Base-by-base conservation (phyloP, 2,113 vertebrate species). In the Phasianus colchicus region DNA sequence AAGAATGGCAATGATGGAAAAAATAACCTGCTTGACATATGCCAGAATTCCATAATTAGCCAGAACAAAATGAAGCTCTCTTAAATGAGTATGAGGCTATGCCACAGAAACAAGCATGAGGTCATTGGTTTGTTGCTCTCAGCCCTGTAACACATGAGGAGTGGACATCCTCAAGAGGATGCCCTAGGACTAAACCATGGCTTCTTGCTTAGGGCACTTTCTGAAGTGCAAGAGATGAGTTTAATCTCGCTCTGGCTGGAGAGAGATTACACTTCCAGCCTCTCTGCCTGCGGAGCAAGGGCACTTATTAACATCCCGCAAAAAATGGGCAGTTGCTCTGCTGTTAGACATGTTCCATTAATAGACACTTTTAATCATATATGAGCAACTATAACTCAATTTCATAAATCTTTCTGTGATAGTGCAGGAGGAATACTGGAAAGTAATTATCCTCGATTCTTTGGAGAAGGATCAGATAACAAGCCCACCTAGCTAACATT, bases 131-230 rank as follows among this genome's bases (percentile, higher is more conserved):
- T 52, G 34, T 48, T 38, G 27, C 48, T 52, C 18, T 36, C 78
- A 72, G 47, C 38, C 25, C 42, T 0, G 0, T 2, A 15, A 13
- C 2, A 1, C 36, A 52, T 1, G 3, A 0, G 2, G 45, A 16
- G 61, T 0, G 4, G 24, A 32, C 50, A 63, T 29, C 47, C 17
- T 11, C 11, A 36, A 48, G n/a, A 70, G 47, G 22, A 50, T 13
- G 48, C 32, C 22, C 57, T 34, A 34, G 8, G 3, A 30, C 15
- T 7, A 29, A 82, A 64, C 21, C 6, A 3, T 3, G 42, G 34
- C 30, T 81, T 67, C 52, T 77, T 30, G 34, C 67, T 50, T n/a
- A 55, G 60, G 61, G 61, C 61, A 67, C 12, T 18, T 34, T 48
- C 38, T 34, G 17, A 38, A 87, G 57, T 3, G 6, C 1, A 0